A percentile compares a stretch with the other conserved stretches of the same genome.
These are phyloP conservation scores for Ischnus inquisitorius DNA, from an alignment of 2,888 invertebrate species.

Conservation along the genomic window DNA sequence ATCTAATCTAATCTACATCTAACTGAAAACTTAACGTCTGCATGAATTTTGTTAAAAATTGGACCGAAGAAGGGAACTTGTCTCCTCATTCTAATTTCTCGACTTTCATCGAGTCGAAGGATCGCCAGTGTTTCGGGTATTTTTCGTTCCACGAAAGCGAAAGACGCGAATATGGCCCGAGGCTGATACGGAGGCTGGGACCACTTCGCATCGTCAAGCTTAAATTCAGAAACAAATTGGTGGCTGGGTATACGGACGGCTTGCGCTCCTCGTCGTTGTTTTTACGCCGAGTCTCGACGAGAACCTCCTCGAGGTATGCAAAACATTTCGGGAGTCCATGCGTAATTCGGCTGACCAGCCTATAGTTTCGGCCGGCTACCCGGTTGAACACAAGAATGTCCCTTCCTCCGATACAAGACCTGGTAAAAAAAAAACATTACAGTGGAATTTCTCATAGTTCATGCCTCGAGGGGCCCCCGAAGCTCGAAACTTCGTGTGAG, in stretches of 20 bases:
- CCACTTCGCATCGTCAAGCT: conserved; percentile 8
- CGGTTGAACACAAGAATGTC: conserved; percentile 2
- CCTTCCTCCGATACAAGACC: conserved; percentile 8
- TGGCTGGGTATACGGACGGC: conserved; percentile 6
- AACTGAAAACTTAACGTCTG: no score
- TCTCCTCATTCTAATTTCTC: no score
- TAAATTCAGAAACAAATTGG: conserved; percentile 34
- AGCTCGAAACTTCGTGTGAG: conserved; percentile 38
- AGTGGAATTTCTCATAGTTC: conserved; percentile 42
- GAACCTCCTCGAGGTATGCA: conserved; percentile 25
- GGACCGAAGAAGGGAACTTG: no score
- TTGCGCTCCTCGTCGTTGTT: background rate
- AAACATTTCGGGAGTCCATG: conserved; percentile 37
- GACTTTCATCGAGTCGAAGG: background rate
- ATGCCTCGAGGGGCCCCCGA: conserved; percentile 13
- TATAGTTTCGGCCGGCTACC: background rate
- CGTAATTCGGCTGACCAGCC: conserved; percentile 47
- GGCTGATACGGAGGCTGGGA: background rate
- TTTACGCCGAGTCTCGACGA: background rate
- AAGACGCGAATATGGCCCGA: background rate
- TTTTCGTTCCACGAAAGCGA: background rate
- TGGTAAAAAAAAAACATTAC: conserved; percentile 54
- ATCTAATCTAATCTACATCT: no score
- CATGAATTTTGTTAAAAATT: no score
- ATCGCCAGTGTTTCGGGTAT: background rate